Conservation (phyloP, 35 echinoderm and acorn worm genomes). For the Heliocidaris erythrogramma region DNA sequence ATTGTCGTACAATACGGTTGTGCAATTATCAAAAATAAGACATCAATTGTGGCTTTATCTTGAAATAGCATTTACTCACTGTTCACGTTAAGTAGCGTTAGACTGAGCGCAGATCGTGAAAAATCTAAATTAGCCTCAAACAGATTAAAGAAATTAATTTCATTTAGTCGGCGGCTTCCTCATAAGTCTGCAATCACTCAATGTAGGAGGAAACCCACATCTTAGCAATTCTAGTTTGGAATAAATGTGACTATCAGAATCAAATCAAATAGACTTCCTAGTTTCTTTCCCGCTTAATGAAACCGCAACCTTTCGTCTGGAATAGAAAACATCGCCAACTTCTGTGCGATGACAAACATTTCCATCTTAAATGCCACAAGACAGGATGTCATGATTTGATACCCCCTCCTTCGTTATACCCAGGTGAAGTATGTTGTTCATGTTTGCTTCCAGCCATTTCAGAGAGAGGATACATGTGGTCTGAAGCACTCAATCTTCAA, state of each 20-base stretch:
- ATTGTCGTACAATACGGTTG: background rate
- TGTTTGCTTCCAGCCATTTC: background rate
- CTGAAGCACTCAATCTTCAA: background rate
- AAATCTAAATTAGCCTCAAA: background rate
- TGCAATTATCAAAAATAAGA: background rate
- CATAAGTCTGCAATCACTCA: conserved; percentile 3
- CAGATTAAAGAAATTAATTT: conserved; percentile 19
- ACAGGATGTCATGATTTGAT: conserved; percentile 11
- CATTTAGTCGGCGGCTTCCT: background rate
- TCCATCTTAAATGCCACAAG: background rate
- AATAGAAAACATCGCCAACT: background rate
- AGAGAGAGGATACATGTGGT: background rate
- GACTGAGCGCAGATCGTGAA: background rate
- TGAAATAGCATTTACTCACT: background rate
- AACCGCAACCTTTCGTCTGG: background rate
- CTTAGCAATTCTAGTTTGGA: background rate
- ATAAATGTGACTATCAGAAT: background rate
- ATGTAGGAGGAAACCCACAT: background rate
- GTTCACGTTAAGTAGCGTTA: background rate
- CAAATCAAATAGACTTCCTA: background rate
- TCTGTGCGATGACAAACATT: background rate
- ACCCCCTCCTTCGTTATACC: background rate
- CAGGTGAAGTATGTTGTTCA: background rate
- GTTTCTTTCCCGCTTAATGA: background rate
- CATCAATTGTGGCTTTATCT: background rate